Base-by-base conservation (phyloP, 2,797 vertebrate genomes). In the Emys orbicularis region DNA sequence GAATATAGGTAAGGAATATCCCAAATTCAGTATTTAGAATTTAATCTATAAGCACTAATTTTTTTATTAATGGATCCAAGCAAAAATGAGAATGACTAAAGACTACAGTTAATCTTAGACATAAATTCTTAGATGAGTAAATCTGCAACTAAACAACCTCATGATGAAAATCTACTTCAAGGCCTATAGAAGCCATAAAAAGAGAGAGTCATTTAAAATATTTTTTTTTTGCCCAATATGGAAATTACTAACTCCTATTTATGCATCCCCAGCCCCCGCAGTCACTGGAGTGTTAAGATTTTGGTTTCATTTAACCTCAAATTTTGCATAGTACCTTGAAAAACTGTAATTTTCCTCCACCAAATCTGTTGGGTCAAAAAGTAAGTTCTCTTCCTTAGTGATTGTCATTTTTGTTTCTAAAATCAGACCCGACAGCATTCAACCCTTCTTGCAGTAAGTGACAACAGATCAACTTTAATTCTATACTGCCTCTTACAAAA, bases 381-480 rank as follows among this genome's bases (percentile, higher is more conserved):
- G 21, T 25, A 89, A 90, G 19, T 47, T 59, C 41, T 96, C 13
- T 54, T 89, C 87, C 85, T 88, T 79, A 91, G 47, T 23, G 16
- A 31, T 19, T 90, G 21, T 27, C 7, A 16, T 79, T 88, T 90
- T 82, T 77, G 81, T 84, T 96, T 89, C 89, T 94, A 88, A 97
- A 88, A 52, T 93, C 80, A 90, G 94, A 96, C 92, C 91, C 92
- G 88, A 94, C 94, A 94, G 90, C 83, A 92, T 86, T 96, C 90
- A 90, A 76, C 15, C 49, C 49, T 87, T 77, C 94, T 82, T 81
- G 87, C 68, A 84, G 93, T 92, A 44, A 49, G 25, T 47, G 74
- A 77, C 8, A 89, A 95, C 87, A 95, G 95, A 95, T 97, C 96
- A 96, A 95, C 89, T 96, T 96, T 90, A 96, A 97, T 95, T 95